Evolutionary conservation across 2,888 invertebrate genomes (phyloP).

Genomic region (Limnephilus marmoratus): DNA sequence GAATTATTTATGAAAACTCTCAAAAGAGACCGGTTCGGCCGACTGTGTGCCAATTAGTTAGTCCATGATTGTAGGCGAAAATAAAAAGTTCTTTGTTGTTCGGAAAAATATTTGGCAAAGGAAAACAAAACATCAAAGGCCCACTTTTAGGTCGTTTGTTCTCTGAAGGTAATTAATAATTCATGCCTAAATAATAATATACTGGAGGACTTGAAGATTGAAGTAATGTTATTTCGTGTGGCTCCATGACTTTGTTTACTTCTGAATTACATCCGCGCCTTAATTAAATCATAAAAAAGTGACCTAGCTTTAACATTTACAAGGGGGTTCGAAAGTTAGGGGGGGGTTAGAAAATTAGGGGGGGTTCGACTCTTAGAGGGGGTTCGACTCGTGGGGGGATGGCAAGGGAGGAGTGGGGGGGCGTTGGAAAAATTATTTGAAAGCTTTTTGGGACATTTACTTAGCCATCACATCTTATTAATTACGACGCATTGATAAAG

Average conservation of each 20-base stretch:
- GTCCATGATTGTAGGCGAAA: background rate
- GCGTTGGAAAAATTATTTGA: no score
- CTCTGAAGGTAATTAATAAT: conserved; percentile 26
- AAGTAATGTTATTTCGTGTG: background rate
- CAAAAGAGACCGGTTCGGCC: background rate
- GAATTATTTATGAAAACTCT: no score
- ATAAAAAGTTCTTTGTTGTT: background rate
- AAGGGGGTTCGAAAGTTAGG: no score
- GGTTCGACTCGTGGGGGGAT: no score
- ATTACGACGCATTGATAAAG: no score
- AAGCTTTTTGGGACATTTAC: no score
- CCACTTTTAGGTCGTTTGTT: conserved; percentile 12
- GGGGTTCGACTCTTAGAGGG: no score
- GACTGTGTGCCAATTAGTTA: background rate
- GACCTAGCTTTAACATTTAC: no score
- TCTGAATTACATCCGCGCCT: background rate
- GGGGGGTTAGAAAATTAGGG: no score
- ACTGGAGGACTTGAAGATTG: background rate
- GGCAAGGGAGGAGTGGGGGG: no score
- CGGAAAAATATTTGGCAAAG: conserved; percentile 6
- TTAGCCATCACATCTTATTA: no score
- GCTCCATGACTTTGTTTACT: background rate
- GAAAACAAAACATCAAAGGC: conserved; percentile 5
- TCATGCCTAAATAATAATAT: conserved; percentile 1
- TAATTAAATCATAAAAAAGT: background rate